These are phyloP conservation scores for Danaus plexippus DNA, from an alignment of 1,140 invertebrate genomes.

Conservation along the genomic window DNA sequence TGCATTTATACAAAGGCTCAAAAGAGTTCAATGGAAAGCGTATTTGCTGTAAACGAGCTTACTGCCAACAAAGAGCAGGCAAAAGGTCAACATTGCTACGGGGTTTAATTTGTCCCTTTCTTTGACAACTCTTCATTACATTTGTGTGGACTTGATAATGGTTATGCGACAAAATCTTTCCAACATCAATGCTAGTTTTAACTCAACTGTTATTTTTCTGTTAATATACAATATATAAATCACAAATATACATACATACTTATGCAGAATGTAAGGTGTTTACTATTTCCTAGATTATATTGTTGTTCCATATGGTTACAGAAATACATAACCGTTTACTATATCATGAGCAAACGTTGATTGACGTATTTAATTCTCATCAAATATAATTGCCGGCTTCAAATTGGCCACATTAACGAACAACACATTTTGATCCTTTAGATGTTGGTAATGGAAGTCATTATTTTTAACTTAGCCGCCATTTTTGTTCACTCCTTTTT, in stretches of 20 bases:
- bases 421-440: constrained; percentile 19
- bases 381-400: no score
- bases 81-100: constrained; percentile 7
- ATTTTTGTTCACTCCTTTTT: constrained; percentile 27
- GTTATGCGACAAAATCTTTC: constrained; percentile 1
- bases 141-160: constrained; percentile 11
- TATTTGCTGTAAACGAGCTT: constrained; percentile 13
- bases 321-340: not conserved
- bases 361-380: no score
- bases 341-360: not conserved
- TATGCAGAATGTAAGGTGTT: no score
- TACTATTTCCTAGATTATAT: no score
- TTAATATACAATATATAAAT: no score
- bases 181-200: not conserved
- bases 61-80: constrained; percentile 7
- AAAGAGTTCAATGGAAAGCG: no score
- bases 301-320: no score
- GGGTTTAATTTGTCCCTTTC: constrained; percentile 18
- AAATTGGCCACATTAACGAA: constrained; percentile 17
- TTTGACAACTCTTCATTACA: not conserved
- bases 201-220: no score
- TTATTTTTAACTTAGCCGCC: constrained; percentile 32
- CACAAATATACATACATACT: no score
- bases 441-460: constrained; percentile 24
- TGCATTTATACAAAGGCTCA: no score